Evolutionary conservation across 1,140 invertebrate genomes (phyloP).

Genomic region (Capitella teleta): DNA sequence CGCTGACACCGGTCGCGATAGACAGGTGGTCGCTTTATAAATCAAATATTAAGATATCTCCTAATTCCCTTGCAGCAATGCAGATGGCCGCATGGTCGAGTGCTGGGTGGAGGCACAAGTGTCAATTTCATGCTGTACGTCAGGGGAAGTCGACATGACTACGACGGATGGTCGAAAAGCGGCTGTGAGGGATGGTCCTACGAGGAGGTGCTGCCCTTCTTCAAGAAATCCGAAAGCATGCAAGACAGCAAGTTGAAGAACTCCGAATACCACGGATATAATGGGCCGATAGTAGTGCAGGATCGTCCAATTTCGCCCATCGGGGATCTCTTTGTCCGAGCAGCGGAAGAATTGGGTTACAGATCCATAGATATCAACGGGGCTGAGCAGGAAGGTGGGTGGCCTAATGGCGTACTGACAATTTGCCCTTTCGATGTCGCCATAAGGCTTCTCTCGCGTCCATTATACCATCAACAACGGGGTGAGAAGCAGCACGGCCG

Average conservation of each 20-base stretch:
- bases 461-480: conserved; percentile 1
- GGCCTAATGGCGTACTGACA: too few species aligned
- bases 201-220: conserved; percentile 38
- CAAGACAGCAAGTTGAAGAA: too few species aligned
- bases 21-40: too few species aligned
- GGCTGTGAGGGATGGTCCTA: conserved; percentile 84
- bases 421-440: too few species aligned
- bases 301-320: conserved; percentile 1
- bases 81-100: conserved; percentile 73
- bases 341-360: conserved; percentile 5
- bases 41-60: too few species aligned
- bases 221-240: conserved; percentile 23
- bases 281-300: conserved; percentile 5
- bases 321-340: conserved; percentile 4
- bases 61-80: background rate
- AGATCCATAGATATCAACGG: conserved; percentile 9
- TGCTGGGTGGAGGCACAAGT: conserved; percentile 69
- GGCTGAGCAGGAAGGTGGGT: too few species aligned
- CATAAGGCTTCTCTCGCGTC: too few species aligned
- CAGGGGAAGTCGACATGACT: conserved; percentile 76
- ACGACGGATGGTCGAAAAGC: conserved; percentile 71
- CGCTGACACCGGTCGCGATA: too few species aligned
- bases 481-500: background rate
- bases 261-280: too few species aligned
- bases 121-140: conserved; percentile 92